Conservation (phyloP, 2,113 vertebrate species). For the Coregonus clupeaformis region DNA sequence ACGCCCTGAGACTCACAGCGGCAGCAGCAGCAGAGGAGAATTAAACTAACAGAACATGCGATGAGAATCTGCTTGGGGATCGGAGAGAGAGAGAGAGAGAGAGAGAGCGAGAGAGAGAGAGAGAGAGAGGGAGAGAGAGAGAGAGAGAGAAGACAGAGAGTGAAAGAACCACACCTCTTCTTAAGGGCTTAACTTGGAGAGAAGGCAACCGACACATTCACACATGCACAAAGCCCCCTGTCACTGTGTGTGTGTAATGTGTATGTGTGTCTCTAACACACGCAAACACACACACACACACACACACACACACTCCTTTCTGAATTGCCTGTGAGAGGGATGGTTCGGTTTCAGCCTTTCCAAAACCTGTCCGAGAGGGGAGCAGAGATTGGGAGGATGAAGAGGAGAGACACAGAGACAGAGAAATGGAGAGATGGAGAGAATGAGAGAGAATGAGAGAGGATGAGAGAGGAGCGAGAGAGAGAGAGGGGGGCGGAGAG, state of each 20-base stretch:
- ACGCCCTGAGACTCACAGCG: not conserved
- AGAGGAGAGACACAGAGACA: not conserved
- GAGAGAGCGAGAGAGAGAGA: conserved; percentile 51
- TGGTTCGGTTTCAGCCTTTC: not conserved
- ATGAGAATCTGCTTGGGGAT: not conserved
- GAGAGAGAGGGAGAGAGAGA: conserved; percentile 12
- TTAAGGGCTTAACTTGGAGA: conserved; percentile 73
- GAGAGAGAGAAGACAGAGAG: conserved; percentile 20
- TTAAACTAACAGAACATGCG: conserved; percentile 2
- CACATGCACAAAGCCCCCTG: conserved; percentile 23
- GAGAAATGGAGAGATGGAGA: conserved; percentile 15
- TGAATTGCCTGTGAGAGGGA: not conserved
- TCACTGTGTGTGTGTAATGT: too few species aligned
- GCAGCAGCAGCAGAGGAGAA: conserved; percentile 28
- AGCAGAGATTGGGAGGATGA: conserved; percentile 8
- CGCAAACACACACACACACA: conserved; percentile 26
- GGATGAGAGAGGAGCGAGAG: too few species aligned
- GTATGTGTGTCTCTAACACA: conserved; percentile 10
- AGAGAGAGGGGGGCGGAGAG: conserved; percentile 10
- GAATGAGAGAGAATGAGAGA: conserved; percentile 24
- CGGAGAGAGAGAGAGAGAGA: conserved; percentile 19
- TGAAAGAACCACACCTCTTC: conserved; percentile 71
- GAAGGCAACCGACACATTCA: conserved; percentile 49
- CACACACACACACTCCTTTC: conserved; percentile 10
- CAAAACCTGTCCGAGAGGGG: conserved; percentile 14